These are phyloP conservation scores for Dryomyza anilis DNA, from an alignment of 2,888 invertebrate species.

Conservation along the genomic window DNA sequence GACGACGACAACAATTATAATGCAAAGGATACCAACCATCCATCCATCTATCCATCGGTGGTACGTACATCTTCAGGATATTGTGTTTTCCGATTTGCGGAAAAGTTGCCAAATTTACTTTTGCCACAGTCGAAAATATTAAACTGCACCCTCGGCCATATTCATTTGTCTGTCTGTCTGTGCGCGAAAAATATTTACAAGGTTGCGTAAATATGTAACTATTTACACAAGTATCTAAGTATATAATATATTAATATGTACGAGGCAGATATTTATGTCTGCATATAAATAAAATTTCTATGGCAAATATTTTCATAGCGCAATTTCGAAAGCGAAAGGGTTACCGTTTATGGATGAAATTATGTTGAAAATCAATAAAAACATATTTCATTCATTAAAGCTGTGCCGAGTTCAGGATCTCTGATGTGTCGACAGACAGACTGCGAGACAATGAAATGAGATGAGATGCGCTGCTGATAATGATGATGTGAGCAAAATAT, in stretches of 20 bases:
- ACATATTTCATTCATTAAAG: slow-evolving; percentile 34
- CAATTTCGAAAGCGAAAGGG: slow-evolving; percentile 32
- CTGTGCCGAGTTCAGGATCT: not conserved
- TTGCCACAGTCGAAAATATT: not conserved
- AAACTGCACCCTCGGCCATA: slow-evolving; percentile 12
- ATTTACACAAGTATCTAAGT: not conserved
- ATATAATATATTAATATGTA: not conserved
- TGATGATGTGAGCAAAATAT: not conserved
- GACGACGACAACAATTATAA: slow-evolving; percentile 30
- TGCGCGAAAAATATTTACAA: not conserved
- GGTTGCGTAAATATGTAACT: slow-evolving; percentile 2
- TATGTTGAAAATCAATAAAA: slow-evolving; percentile 35
- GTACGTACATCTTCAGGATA: slow-evolving; percentile 24
- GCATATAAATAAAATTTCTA: slow-evolving; percentile 18
- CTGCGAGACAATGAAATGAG: not conserved
- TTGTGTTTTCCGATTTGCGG: slow-evolving; percentile 27
- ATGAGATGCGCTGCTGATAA: not conserved
- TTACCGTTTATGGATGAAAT: slow-evolving; percentile 25
- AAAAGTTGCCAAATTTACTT: slow-evolving; percentile 13
- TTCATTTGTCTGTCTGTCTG: slow-evolving; percentile 22
- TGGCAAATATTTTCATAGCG: slow-evolving; percentile 27
- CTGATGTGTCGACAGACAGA: not conserved
- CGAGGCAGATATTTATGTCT: not conserved
- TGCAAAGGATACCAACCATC: slow-evolving; percentile 23
- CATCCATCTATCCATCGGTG: too few species aligned